Base-by-base conservation (phyloP, 2,888 invertebrate genomes). In the Operophtera brumata region DNA sequence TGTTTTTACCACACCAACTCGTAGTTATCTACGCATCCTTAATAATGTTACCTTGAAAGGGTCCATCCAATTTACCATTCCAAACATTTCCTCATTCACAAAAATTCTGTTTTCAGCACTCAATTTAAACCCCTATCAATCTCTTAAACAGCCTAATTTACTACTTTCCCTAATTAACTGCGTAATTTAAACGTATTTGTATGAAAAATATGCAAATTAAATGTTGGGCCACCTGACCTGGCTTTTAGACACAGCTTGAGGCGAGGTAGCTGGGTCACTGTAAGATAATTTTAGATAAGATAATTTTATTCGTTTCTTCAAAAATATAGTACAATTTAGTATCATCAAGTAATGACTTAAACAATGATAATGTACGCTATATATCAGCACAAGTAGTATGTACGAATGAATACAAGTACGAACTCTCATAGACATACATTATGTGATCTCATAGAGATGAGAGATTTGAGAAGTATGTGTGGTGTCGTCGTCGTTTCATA, bases 191-290 rank as follows among this genome's bases (percentile, higher is more conserved):
- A 54, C 47, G 54, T 57, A 57, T 61, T 57, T 49, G 42, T 35
- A 45, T 58, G 53, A 55, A 63, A 62, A 61, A 58, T 59, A 57
- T 63, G 61, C 51, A 53, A 59, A 61, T 61, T 57, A 48, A 49
- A 39, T 52, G 47, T 40, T 10, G 39, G 47, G 36, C 25, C 45
- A 48, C 54, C 57, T 56, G 48, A 50, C 49, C 53, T 44, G 45
- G 51, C 46, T 45, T 26, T 47, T 35, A 34, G 14, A 13, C 51
- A 20, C 36, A 47, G 59, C 26, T 36, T 14, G 14, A 1, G 1
- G 25, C 2, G 3, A 45, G 34, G 30, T 8, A 47, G 37, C 30
- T 39, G 39, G 13, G 37, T 10, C 12, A 37, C 30, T 30, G 30
- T 30, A 30, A 34, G n/a, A 34, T 11, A 11, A 6, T 5, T 34